Evolutionary conservation across 2,797 vertebrate species (phyloP).

Genomic region (Oceanodroma leucorhoa): DNA sequence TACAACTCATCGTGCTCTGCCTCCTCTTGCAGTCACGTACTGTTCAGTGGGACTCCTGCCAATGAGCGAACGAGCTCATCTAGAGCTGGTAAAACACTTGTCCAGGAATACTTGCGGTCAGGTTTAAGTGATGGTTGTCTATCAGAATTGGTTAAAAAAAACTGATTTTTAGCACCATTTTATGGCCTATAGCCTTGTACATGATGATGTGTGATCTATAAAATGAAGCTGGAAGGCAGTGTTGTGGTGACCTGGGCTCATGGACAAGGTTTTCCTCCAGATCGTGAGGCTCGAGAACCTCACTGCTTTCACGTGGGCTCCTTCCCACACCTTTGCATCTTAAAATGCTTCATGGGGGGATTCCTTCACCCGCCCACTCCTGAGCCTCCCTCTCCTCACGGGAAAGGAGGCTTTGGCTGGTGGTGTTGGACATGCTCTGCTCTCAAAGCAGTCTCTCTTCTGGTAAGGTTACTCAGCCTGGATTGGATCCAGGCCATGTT

Average conservation of each 20-base stretch:
- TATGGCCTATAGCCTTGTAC: rapidly evolving
- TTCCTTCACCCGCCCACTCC: neutral
- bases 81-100: neutral
- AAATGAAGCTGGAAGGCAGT: rapidly evolving
- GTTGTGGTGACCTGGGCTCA: neutral
- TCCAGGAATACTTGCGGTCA: neutral
- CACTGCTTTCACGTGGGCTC: rapidly evolving
- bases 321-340: neutral
- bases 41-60: neutral
- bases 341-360: rapidly evolving
- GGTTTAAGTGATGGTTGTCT: neutral
- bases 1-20: rapidly evolving
- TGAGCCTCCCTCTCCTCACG: rapidly evolving
- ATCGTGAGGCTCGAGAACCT: neutral
- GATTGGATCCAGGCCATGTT: neutral
- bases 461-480: neutral
- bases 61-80: rapidly evolving
- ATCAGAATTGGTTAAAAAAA: neutral
- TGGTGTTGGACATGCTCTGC: rapidly evolving
- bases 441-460: neutral
- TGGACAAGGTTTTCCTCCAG: neutral
- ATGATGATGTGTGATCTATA: neutral
- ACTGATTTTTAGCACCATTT: neutral
- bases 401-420: neutral
- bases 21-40: rapidly evolving